phyloP scores from a whole-genome alignment of 2,113 vertebrate species.

The Apodemus sylvaticus region DNA sequence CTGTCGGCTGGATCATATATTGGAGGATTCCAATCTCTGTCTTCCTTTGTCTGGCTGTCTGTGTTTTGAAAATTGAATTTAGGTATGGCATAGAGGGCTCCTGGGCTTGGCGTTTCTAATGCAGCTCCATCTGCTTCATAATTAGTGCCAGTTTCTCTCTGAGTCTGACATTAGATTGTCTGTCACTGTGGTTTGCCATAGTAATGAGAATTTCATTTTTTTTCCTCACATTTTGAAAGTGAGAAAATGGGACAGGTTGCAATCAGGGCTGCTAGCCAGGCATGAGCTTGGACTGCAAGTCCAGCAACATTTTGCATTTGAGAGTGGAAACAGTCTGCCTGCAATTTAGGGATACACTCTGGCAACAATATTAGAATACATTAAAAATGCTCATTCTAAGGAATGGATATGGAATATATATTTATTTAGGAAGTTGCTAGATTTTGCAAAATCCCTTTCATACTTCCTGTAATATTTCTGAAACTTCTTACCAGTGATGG shows the following conservation, averaged over 20 bases:
- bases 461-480: conserved; percentile 26
- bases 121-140: background rate
- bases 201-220: conserved; percentile 46
- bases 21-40: background rate
- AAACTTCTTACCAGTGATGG: background rate
- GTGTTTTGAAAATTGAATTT: background rate
- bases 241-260: conserved; percentile 44
- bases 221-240: conserved; percentile 1
- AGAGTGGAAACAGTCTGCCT: conserved; percentile 48
- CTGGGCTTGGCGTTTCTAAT: background rate
- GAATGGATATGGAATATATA: background rate
- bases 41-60: background rate
- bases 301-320: background rate
- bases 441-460: background rate
- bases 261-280: conserved; percentile 7
- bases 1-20: background rate
- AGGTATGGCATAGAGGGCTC: background rate
- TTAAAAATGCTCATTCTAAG: conserved; percentile 42
- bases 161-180: conserved; percentile 13
- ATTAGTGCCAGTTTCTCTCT: background rate
- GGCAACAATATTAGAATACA: background rate
- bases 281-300: conserved; percentile 3
- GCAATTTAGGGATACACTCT: background rate
- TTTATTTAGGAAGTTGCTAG: conserved; percentile 34
- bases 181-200: conserved; percentile 21